These are phyloP conservation scores for Perccottus glenii DNA, from an alignment of 2,113 vertebrate genomes.

Conservation along the genomic window DNA sequence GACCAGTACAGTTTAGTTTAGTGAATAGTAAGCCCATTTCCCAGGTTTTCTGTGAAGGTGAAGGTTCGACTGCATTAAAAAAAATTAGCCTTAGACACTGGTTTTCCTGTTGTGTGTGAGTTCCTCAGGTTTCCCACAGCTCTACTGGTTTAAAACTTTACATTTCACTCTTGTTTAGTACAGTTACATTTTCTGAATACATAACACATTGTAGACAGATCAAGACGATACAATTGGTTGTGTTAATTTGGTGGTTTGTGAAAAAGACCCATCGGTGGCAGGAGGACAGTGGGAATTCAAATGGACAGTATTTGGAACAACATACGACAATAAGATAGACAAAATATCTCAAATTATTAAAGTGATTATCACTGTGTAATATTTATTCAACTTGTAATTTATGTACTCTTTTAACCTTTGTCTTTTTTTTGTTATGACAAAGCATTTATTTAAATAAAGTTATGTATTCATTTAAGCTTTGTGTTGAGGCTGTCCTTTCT, in stretches of 20 bases:
- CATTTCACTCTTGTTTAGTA: conserved; percentile 84
- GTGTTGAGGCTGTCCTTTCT: conserved; percentile 41
- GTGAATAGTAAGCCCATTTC: conserved; percentile 8
- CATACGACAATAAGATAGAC: conserved; percentile 73
- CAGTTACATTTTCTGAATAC: conserved; percentile 79
- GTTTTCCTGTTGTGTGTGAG: conserved; percentile 37
- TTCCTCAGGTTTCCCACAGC: conserved; percentile 83
- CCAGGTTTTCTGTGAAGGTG: conserved; percentile 1
- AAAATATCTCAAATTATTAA: conserved; percentile 96
- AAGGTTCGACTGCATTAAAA: not conserved
- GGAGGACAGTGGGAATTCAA: conserved; percentile 83
- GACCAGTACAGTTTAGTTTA: conserved; percentile 7
- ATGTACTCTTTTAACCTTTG: conserved; percentile 99
- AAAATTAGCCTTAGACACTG: not conserved
- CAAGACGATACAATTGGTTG: conserved; percentile 82
- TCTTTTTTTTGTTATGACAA: conserved; percentile 98
- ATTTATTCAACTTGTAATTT: conserved; percentile 99
- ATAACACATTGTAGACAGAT: conserved; percentile 79
- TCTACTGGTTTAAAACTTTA: conserved; percentile 85
- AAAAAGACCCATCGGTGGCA: conserved; percentile 79
- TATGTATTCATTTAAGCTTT: conserved; percentile 90
- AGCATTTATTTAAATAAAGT: conserved; percentile 99
- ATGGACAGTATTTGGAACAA: conserved; percentile 95
- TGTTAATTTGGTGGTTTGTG: conserved; percentile 88
- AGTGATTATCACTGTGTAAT: conserved; percentile 99